phyloP scores from a whole-genome alignment of 2,888 invertebrate species.

The Drosophila pseudotalamancana region DNA sequence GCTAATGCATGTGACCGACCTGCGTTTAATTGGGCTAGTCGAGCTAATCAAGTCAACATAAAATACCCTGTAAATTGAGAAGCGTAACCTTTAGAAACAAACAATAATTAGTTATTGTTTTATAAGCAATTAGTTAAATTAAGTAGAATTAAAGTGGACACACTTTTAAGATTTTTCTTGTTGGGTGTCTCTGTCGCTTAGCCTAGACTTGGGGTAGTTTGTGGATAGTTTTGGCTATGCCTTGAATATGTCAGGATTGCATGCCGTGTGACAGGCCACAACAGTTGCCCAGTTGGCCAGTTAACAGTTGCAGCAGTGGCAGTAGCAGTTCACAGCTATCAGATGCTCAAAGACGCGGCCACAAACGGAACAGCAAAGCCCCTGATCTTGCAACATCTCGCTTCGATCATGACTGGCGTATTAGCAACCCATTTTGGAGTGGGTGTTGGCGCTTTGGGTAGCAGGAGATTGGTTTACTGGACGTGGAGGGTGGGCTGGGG shows the following conservation, averaged over 20 bases:
- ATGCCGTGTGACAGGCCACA: constrained; percentile 35
- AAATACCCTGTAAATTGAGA: background rate
- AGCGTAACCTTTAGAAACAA: too few species aligned
- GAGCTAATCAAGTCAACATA: constrained; percentile 9
- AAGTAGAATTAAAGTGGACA: background rate
- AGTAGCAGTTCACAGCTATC: constrained; percentile 46
- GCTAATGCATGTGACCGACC: constrained; percentile 36
- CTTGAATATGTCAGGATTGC: constrained; percentile 44
- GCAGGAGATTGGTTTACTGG: background rate
- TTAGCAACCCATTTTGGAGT: constrained; percentile 49
- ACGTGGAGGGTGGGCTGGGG: constrained; percentile 3
- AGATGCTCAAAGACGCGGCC: constrained; percentile 51
- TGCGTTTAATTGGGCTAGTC: constrained; percentile 19
- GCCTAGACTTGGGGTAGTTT: background rate
- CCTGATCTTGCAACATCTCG: constrained; percentile 9
- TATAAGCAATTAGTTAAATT: background rate
- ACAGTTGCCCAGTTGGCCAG: constrained; percentile 45
- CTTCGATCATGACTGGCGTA: constrained; percentile 33
- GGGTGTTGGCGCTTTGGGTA: constrained; percentile 24
- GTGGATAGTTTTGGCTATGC: constrained; percentile 2
- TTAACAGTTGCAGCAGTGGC: constrained; percentile 21
- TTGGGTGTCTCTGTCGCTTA: background rate
- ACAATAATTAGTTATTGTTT: too few species aligned
- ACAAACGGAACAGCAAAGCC: constrained; percentile 9
- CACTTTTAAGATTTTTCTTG: constrained; percentile 5